A percentile compares a stretch with the other conserved stretches of the same genome.
These are phyloP conservation scores for Zaprionus tsacasi DNA, from an alignment of 1,140 invertebrate species.

Conservation along the genomic window DNA sequence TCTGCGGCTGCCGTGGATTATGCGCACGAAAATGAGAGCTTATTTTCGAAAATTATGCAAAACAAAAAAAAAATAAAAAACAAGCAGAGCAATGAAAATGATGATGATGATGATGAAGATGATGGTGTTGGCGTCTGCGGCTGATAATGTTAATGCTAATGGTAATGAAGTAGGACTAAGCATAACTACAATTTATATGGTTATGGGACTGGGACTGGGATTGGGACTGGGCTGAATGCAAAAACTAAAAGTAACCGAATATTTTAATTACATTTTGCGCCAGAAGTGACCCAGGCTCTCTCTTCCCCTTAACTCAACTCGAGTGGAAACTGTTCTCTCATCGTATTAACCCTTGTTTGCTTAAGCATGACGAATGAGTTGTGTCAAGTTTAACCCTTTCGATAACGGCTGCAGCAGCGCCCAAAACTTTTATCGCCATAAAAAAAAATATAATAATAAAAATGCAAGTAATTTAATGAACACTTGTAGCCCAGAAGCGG, in stretches of 20 bases:
- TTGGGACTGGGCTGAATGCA: conserved; percentile 25
- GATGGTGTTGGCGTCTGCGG: conserved; percentile 33
- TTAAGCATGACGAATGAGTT: conserved; percentile 75
- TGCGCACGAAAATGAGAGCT: conserved; percentile 70
- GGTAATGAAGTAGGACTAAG: conserved; percentile 27
- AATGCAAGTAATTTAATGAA: conserved; percentile 43
- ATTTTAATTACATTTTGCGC: conserved; percentile 63
- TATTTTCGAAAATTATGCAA: conserved; percentile 76
- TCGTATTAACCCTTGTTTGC: conserved; percentile 45
- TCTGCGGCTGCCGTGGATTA: conserved; percentile 64
- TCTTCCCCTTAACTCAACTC: too few species aligned
- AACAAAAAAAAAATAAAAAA: conserved; percentile 31
- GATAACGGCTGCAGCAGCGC: conserved; percentile 50
- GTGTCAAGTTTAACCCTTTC: conserved; percentile 46
- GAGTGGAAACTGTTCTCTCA: conserved; percentile 29
- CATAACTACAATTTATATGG: conserved; percentile 39
- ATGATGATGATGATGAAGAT: conserved; percentile 60
- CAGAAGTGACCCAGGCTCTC: conserved; percentile 37
- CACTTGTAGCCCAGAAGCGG: neutral
- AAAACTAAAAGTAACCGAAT: conserved; percentile 30
- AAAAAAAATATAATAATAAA: neutral
- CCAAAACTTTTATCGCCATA: conserved; percentile 45
- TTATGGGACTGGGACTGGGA: conserved; percentile 36
- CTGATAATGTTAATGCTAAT: conserved; percentile 51
- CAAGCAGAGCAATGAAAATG: conserved; percentile 10